Evolutionary conservation across 2,797 vertebrate species (phyloP), one percentile per base, ranked within the genome.

Genomic region (Passerculus sandwichensis): DNA sequence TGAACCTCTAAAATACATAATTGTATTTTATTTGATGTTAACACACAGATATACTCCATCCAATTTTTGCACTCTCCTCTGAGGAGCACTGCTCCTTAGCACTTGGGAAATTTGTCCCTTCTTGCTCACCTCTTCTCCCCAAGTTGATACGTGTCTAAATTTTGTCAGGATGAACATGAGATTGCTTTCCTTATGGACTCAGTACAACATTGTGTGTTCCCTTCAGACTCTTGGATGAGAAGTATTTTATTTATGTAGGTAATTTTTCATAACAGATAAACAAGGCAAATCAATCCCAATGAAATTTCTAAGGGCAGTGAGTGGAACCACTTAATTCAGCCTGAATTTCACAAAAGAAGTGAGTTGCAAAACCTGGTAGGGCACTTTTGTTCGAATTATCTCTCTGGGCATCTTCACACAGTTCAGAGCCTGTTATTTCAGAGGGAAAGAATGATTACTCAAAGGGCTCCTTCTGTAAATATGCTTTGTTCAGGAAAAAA

Each of bases 381-480:
- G 44, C 12, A 42, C 26, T 94, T 84, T 11, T 61, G 32, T 81
- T 81, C 60, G 15, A 79, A 79, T 92, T 91, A 88, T 54, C 23
- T 45, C n/a, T 90, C 23, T 60, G 79, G 61, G 59, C 42, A 76
- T 61, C 64, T 76, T 94, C 27, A 40, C 1, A 2, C 12, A 7
- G 27, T 88, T 79, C 71, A 90, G 74, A 56, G 61, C 21, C 30
- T 69, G 32, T 91, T 74, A 82, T 87, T 94, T 90, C 91, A 82
- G 71, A 74, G 30, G 42, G 60, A 74, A 92, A 81, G 45, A 88
- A 79, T 51, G 42, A 86, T 88, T 85, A 85, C 56, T 48, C 34
- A 44, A 66, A 44, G 29, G 22, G 25, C 56, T 93, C 45, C 56
- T 90, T 85, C 56, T 34, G 11, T 73, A 85, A 91, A 70, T 82